A percentile compares a stretch with the other conserved stretches of the same genome.
phyloP scores from a whole-genome alignment of 1,140 invertebrate genomes.

The Scaptomyza montana region DNA sequence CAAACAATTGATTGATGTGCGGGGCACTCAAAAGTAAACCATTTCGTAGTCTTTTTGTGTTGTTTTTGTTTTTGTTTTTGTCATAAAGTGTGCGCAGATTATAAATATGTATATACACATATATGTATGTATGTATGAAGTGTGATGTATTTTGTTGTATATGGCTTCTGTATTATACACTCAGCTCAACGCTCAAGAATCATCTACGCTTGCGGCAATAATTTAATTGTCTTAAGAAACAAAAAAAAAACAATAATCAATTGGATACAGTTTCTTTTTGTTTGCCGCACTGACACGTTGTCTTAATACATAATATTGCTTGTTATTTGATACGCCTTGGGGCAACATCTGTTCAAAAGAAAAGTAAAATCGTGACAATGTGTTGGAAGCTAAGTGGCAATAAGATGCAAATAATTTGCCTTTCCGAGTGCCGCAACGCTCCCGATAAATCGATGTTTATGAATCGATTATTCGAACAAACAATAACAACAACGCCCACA shows the following conservation, averaged over 20 bases:
- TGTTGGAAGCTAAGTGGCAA: conserved; percentile 43
- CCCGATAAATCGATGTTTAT: neutral
- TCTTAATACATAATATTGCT: conserved; percentile 2
- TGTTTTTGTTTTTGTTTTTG: conserved; percentile 27
- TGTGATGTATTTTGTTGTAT: neutral
- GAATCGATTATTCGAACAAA: neutral
- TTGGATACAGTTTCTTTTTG: conserved; percentile 22
- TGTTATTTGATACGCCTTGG: neutral
- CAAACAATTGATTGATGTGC: conserved; percentile 73
- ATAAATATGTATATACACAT: conserved; percentile 15
- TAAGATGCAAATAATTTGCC: conserved; percentile 59
- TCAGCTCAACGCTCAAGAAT: conserved; percentile 17
- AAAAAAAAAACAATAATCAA: conserved; percentile 17
- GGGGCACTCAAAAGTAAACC: conserved; percentile 62
- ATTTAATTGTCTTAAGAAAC: conserved; percentile 20
- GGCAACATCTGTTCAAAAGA: conserved; percentile 1
- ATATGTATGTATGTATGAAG: no score
- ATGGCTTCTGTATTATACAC: conserved; percentile 55
- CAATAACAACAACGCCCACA: neutral
- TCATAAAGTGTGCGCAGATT: conserved; percentile 24
- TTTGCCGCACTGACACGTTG: conserved; percentile 10
- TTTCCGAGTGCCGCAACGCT: conserved; percentile 19
- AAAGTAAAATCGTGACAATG: neutral
- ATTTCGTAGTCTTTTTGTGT: conserved; percentile 29
- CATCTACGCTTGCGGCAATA: conserved; percentile 11